Percentiles rank a stretch among this genome's conserved stretches.
phyloP scores from a whole-genome alignment of 2,797 vertebrate species.

The Neosilurus hyrtlii region DNA sequence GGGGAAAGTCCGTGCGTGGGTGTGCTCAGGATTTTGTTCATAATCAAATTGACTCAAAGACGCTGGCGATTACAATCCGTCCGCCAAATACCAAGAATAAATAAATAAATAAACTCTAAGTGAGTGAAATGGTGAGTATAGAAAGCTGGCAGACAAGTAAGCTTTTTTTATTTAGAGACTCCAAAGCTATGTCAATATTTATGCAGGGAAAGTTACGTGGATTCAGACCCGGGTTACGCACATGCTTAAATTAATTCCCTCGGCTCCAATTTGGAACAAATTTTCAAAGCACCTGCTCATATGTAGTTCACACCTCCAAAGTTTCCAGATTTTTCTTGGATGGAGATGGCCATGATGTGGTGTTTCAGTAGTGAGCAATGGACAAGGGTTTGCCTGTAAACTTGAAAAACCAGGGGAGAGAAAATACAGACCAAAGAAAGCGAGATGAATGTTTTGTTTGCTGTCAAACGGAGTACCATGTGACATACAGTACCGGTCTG shows the following conservation, averaged over 20 bases:
- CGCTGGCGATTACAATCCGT: no score
- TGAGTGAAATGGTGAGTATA: neutral
- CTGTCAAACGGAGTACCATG: neutral
- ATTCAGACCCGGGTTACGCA: neutral
- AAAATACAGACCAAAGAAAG: neutral
- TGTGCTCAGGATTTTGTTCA: no score
- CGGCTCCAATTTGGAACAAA: neutral
- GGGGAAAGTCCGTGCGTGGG: no score
- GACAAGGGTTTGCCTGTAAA: neutral
- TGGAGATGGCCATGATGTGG: neutral
- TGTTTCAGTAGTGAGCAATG: neutral
- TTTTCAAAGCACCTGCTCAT: neutral
- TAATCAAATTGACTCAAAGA: no score
- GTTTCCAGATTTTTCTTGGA: neutral
- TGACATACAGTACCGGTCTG: neutral
- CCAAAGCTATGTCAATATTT: conserved; percentile 10
- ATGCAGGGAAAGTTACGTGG: neutral
- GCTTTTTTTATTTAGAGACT: neutral
- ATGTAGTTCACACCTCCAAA: neutral
- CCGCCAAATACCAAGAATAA: no score
- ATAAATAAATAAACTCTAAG: neutral
- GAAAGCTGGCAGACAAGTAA: neutral
- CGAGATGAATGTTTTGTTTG: neutral
- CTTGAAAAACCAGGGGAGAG: neutral
- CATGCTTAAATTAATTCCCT: neutral